Conservation (phyloP, 2,113 vertebrate genomes). For the Accipiter virgatus region DNA sequence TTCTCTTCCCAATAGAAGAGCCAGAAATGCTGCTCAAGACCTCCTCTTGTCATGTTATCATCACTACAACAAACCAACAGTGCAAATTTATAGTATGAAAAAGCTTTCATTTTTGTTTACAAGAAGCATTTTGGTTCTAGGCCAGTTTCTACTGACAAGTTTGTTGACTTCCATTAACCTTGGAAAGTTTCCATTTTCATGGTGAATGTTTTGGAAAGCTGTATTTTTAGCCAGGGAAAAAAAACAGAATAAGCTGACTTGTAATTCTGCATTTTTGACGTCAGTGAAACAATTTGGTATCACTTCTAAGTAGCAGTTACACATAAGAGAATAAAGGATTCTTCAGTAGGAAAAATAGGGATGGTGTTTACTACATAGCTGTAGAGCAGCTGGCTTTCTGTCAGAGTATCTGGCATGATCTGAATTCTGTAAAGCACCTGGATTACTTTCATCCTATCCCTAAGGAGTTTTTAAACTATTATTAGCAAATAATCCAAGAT, state of each 20-base stretch:
- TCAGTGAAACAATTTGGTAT: constrained; percentile 54
- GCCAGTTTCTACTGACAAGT: background rate
- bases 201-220: constrained; percentile 5
- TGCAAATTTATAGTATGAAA: background rate
- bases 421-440: constrained; percentile 23
- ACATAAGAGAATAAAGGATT: constrained; percentile 32
- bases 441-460: background rate
- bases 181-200: constrained; percentile 46
- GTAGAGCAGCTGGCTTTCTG: background rate
- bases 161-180: constrained; percentile 18
- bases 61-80: background rate
- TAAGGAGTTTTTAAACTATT: background rate
- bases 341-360: constrained; percentile 1
- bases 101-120: background rate
- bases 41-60: background rate
- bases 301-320: constrained; percentile 16
- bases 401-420: background rate
- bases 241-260: constrained; percentile 36
- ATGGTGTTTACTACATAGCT: background rate
- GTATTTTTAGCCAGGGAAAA: background rate
- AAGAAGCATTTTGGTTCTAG: background rate
- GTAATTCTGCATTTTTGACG: constrained; percentile 34
- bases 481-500: background rate
- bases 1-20: background rate
- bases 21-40: background rate